phyloP scores from a whole-genome alignment of 2,113 vertebrate genomes.

The Megalops atlanticus region DNA sequence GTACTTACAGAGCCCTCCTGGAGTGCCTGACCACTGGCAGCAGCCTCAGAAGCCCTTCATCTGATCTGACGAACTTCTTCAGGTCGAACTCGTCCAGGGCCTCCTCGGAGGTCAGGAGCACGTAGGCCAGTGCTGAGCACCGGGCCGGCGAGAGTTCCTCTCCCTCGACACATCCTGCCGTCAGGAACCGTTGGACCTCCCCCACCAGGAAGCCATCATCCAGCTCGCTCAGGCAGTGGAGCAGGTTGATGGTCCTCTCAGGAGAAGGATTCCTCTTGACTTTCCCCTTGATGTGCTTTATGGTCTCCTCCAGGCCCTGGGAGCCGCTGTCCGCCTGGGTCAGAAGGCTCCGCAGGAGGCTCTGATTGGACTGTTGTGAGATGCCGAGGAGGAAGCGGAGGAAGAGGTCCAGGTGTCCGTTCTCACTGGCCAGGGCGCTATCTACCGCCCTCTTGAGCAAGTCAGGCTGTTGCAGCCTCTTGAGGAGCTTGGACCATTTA shows the following conservation, averaged over 20 bases:
- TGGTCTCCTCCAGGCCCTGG: background rate
- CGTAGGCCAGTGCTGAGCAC: constrained; percentile 10
- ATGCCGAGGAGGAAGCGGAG: constrained; percentile 34
- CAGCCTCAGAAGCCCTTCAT: background rate
- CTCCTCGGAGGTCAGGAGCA: background rate
- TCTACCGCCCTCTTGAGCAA: constrained; percentile 27
- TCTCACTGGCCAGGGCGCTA: background rate
- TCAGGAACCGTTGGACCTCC: background rate
- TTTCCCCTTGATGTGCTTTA: background rate
- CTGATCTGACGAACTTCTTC: background rate
- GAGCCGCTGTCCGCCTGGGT: background rate
- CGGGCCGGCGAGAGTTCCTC: background rate
- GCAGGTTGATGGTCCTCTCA: constrained; percentile 18
- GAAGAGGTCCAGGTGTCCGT: constrained; percentile 28
- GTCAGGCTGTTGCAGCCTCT: background rate
- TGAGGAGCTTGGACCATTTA: too few species aligned
- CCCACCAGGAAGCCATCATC: background rate
- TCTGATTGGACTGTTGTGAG: constrained; percentile 16
- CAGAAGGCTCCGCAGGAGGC: constrained; percentile 3
- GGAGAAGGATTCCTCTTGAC: background rate
- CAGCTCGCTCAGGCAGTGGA: constrained; percentile 17
- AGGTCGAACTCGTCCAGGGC: background rate
- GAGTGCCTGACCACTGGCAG: background rate
- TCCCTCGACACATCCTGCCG: background rate
- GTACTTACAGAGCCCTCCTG: constrained; percentile 8